phyloP scores from a whole-genome alignment of 2,797 vertebrate species.

The Catamblyrhynchus diadema region DNA sequence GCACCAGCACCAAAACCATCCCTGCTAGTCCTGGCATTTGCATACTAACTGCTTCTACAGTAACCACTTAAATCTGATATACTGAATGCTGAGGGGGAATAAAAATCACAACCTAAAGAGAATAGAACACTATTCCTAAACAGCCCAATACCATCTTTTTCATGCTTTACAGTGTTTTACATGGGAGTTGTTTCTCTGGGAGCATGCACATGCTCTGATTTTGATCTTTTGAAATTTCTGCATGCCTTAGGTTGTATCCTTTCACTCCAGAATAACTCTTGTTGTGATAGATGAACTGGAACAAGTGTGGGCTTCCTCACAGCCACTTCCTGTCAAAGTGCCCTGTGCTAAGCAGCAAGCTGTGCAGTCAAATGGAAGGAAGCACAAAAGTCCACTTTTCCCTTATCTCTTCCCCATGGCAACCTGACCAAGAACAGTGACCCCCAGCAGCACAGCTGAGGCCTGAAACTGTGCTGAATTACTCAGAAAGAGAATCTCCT shows the following conservation, averaged over 20 bases:
- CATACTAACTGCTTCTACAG: not conserved
- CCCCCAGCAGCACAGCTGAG: constrained; percentile 44
- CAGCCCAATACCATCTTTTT: not conserved
- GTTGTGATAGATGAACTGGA: constrained; percentile 54
- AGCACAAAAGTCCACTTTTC: constrained; percentile 58
- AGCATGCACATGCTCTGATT: not conserved
- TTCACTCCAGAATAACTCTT: constrained; percentile 58
- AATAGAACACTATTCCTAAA: not conserved
- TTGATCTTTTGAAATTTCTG: constrained; percentile 38
- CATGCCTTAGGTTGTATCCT: constrained; percentile 59
- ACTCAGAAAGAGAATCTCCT: constrained; percentile 3
- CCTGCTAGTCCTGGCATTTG: not conserved
- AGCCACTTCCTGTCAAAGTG: constrained; percentile 66
- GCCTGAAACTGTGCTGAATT: constrained; percentile 15
- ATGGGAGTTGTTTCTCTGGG: not conserved
- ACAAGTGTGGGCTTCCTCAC: constrained; percentile 60
- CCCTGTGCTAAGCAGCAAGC: constrained; percentile 33
- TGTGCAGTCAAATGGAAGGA: constrained; percentile 65
- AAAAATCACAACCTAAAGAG: not conserved
- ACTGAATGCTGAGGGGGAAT: not conserved
- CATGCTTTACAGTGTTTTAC: not conserved
- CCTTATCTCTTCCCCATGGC: constrained; percentile 46
- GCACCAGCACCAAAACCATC: not conserved
- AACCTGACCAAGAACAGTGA: constrained; percentile 47
- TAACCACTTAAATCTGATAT: not conserved